phyloP scores from a whole-genome alignment of 2,888 invertebrate genomes.

The Hipparchia sbordonii region DNA sequence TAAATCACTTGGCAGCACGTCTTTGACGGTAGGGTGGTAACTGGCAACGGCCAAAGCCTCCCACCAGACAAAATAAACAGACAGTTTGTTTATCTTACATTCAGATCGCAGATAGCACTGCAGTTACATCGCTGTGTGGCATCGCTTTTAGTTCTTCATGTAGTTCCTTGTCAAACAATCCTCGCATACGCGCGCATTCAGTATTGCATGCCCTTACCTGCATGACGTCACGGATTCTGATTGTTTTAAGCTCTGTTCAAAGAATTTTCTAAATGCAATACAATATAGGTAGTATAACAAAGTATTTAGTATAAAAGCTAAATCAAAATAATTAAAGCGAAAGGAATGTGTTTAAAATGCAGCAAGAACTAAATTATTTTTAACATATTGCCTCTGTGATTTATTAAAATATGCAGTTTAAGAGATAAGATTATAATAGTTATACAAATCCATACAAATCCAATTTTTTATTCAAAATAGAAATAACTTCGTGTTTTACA shows the following conservation, averaged over 20 bases:
- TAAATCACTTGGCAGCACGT: no score
- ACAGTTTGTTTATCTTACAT: no score
- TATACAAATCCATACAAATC: background rate
- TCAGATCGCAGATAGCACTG: no score
- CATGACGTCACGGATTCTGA: background rate
- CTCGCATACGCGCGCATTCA: background rate
- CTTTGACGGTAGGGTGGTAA: no score
- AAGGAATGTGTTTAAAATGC: no score
- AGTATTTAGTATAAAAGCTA: no score
- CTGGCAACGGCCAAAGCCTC: no score
- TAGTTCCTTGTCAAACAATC: background rate
- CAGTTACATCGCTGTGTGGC: background rate
- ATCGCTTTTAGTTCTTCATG: background rate
- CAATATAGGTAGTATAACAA: no score
- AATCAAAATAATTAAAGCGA: no score
- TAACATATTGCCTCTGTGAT: background rate
- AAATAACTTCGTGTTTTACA: conserved; percentile 1
- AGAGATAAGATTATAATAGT: background rate
- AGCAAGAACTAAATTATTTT: background rate
- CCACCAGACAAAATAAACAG: no score
- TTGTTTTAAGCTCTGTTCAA: background rate
- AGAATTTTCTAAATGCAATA: no score
- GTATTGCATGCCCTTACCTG: background rate
- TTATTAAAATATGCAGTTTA: background rate
- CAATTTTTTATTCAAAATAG: conserved; percentile 5